Evolutionary conservation across 2,888 invertebrate genomes (phyloP), one percentile per base, ranked within the genome.

Genomic region (Caenorhabditis macrosperma): DNA sequence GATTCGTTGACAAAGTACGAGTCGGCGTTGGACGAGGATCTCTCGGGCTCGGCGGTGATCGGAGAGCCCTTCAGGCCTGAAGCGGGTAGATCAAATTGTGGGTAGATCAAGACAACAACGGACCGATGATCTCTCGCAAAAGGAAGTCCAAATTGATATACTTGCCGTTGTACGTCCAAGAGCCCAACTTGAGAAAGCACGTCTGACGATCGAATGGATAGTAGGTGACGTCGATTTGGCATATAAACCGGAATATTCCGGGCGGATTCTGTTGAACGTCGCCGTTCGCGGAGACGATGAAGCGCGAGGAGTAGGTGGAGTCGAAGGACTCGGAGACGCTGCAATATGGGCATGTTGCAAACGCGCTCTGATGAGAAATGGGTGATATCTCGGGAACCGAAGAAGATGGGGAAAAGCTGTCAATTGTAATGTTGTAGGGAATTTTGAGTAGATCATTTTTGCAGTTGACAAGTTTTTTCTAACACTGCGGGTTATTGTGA

Each of bases 191-290:
- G 26, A 86, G 57, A 35, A 79, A 86, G 63, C 86, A 86, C 1
- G 84, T 86, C 50, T 86, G 86, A 24, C 46, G 64, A 38, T 85
- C 86, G 28, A 86, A 86, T 15, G 86, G 86, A 64, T 85, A 86
- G 38, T 84, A 86, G n/a, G 86, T 86, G 33, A 86, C 82, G 55
- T 86, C 86, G 9, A 86, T 84, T 54, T 79, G 75, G 46, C 86
- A 86, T 38, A 84, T 77, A 48, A 85, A 85, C 26, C 82, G 64
- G 48, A 86, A 86, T 15, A 86, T 86, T 22, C 84, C 86, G 0
- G 86, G 86, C 0, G 86, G 86, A 66, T 86, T 86, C 50, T 86
- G 86, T 44, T 83, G 82, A 26, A 86, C 78, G 28, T 83, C 64
- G 20, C 86, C 86, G 38, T 81, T 72, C 10, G 78, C 64, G n/a